These are phyloP conservation scores for Antitype chi DNA, from an alignment of 2,888 invertebrate genomes.

Conservation along the genomic window DNA sequence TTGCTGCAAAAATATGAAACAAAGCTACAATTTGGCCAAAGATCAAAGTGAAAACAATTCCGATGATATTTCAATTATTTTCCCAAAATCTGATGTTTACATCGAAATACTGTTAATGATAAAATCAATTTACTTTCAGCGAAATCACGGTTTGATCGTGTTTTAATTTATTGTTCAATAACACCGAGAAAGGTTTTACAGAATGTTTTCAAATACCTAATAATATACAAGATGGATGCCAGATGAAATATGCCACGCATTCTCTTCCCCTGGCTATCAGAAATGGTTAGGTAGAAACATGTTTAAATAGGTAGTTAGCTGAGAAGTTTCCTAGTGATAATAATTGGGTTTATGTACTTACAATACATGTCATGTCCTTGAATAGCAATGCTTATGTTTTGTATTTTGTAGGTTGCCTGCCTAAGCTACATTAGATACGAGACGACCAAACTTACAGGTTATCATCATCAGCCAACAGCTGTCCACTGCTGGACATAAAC, in stretches of 20 bases:
- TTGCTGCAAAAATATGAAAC: neutral
- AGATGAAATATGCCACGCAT: neutral
- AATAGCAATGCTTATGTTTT: neutral
- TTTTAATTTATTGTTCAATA: neutral
- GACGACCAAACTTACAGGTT: neutral
- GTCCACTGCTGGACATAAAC: neutral
- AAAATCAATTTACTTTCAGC: neutral
- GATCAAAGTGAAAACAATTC: neutral
- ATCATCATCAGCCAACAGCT: neutral
- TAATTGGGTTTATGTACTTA: neutral
- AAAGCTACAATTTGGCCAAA: neutral
- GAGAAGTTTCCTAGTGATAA: neutral
- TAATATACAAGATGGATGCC: too few relatives aligned
- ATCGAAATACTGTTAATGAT: neutral
- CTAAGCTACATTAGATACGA: neutral
- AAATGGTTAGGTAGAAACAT: neutral
- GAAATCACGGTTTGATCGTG: neutral
- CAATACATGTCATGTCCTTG: neutral
- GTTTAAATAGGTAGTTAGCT: neutral
- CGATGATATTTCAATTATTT: constrained; percentile 1
- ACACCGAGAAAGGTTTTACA: too few relatives aligned
- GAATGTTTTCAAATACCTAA: too few relatives aligned
- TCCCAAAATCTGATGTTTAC: neutral
- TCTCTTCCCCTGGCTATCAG: neutral
- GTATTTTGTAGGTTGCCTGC: neutral